Evolutionary conservation across 2,888 invertebrate species (phyloP), one percentile per base, ranked within the genome.

Genomic region (Chorisops tibialis): DNA sequence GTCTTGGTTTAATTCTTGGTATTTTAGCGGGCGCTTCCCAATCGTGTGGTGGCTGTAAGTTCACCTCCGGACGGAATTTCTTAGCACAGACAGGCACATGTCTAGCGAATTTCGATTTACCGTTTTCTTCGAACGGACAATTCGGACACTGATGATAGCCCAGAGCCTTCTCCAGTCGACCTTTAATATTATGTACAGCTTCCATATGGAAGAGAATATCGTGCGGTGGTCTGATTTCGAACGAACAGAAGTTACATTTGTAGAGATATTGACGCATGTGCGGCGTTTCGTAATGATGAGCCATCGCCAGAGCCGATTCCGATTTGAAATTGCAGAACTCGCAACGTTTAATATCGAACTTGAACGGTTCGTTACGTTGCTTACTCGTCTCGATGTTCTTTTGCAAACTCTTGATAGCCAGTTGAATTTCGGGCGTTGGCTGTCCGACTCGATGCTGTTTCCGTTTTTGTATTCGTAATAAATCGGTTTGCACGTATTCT

Each of bases 21-120:
- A 94, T 93, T 79, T 95, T 94, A 4, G 94, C 94, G 1, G 95
- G 95, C 1, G 93, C 93, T 73, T 94, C 94, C 91, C 93, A 94
- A 73, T 94, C 94, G 1, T 86, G 79, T 0, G 94, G 91, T 4
- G 95, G 94, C 68, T 89, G 87, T 69, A 91, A 81, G 79, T 96
- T 96, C 48, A 85, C 80, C 67, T 93, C 93, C 0, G 93, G 89
- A 74, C 91, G 88, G 79, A 93, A 96, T 74, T 92, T 91, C 77
- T 94, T 93, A 43, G 87, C 85, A 78, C 96, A 96, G 2, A 92
- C 88, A 64, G 91, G 85, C 67, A 89, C 83, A 80, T 96, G 96
- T 39, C 94, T 84, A 0, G 89, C 91, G 69, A 96, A 79, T 78
- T 94, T 94, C 24, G 91, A 91, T 78, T 93, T 95, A 59, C 93